phyloP scores from a whole-genome alignment of 1,140 invertebrate species.

The Lucilia cuprina region DNA sequence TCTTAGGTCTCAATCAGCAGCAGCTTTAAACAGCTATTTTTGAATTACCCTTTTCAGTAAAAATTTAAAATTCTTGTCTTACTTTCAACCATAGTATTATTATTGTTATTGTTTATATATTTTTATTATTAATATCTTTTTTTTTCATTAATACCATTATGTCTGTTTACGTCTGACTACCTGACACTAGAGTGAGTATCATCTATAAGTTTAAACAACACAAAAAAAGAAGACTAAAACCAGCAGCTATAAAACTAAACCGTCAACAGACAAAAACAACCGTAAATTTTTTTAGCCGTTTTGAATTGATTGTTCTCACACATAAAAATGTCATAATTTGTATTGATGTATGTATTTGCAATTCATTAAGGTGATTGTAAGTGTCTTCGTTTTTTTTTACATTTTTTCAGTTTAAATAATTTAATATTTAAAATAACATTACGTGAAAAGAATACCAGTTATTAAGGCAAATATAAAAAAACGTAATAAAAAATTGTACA shows the following conservation, averaged over 20 bases:
- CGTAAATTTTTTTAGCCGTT: not conserved
- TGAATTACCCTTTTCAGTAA: no score
- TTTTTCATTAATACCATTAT: not conserved
- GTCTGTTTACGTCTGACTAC: not conserved
- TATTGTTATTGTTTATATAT: not conserved
- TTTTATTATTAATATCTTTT: not conserved
- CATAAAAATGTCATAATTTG: conserved; percentile 36
- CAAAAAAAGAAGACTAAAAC: not conserved
- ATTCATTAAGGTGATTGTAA: conserved; percentile 2
- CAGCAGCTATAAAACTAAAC: not conserved
- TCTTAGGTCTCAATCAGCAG: no score
- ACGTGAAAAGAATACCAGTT: not conserved
- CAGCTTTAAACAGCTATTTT: no score
- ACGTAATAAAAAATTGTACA: not conserved
- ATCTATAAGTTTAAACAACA: not conserved
- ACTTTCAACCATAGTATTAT: not conserved
- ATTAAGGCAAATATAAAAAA: not conserved
- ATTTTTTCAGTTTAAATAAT: not conserved
- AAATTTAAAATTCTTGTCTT: not conserved
- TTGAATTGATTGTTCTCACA: conserved; percentile 37
- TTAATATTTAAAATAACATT: not conserved
- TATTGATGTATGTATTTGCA: not conserved
- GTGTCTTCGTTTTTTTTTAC: not conserved
- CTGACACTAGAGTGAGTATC: not conserved
- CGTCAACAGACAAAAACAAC: not conserved